These are phyloP conservation scores for Mizuhopecten yessoensis DNA, from an alignment of 1,140 invertebrate species.

Conservation along the genomic window DNA sequence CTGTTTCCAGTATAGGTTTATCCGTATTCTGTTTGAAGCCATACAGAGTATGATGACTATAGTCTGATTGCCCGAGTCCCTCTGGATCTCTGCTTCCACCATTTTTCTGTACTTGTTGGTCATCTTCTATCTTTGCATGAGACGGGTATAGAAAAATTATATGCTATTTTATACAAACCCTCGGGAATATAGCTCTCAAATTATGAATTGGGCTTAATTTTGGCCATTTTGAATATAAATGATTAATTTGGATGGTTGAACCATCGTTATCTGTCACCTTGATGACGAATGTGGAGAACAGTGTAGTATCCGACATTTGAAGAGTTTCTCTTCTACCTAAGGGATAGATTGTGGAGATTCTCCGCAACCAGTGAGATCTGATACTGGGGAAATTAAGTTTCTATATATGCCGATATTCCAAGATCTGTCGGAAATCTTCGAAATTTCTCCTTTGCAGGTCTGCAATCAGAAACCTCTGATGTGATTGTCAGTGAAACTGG, in stretches of 20 bases:
- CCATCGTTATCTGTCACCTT: not conserved
- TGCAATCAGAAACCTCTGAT: not conserved
- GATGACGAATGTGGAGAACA: not conserved
- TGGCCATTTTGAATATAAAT: slow-evolving; percentile 12
- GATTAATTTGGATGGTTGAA: not conserved
- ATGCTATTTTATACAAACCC: not conserved
- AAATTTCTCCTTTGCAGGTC: slow-evolving; percentile 4
- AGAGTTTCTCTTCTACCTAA: not conserved
- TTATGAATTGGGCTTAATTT: slow-evolving; percentile 34
- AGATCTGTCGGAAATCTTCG: slow-evolving; percentile 17
- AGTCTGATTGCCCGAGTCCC: not conserved
- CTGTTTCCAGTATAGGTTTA: not conserved
- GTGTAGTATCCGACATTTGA: not conserved
- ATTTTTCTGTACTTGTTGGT: not conserved
- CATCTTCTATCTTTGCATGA: not conserved
- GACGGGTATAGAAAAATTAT: not conserved
- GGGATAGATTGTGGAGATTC: not conserved
- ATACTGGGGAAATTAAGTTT: not conserved
- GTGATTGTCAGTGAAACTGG: slow-evolving; percentile 29
- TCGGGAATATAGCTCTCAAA: not conserved
- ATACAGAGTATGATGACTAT: not conserved
- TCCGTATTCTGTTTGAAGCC: not conserved
- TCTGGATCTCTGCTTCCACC: not conserved
- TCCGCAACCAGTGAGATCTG: not conserved
- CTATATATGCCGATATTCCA: not conserved